These are phyloP conservation scores for Sepioteuthis lessoniana DNA, from an alignment of 2,888 invertebrate species.

Conservation along the genomic window DNA sequence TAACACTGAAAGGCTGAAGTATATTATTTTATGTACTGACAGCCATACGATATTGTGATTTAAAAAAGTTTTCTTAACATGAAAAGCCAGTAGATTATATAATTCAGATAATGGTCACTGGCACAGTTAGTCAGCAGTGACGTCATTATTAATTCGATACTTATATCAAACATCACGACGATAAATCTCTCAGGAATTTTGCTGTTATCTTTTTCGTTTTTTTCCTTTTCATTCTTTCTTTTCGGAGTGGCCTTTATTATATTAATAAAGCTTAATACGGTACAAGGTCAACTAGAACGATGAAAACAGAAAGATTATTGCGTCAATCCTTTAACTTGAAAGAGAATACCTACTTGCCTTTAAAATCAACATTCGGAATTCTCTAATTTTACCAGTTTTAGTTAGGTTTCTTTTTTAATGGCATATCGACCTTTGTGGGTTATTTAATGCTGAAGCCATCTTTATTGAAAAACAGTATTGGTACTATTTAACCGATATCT, in stretches of 20 bases:
- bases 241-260: not conserved
- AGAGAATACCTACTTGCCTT: not conserved
- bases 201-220: not conserved
- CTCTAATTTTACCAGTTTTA: too few relatives aligned
- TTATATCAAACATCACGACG: not conserved
- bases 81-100: not conserved
- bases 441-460: too few relatives aligned
- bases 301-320: too few relatives aligned
- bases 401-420: too few relatives aligned
- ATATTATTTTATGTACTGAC: conserved; percentile 33
- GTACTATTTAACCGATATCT: too few relatives aligned
- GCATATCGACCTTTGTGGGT: too few relatives aligned
- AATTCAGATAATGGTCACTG: not conserved
- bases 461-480: too few relatives aligned
- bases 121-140: not conserved
- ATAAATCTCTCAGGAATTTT: not conserved
- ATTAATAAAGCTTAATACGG: not conserved
- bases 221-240: not conserved
- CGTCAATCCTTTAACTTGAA: not conserved
- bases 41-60: not conserved
- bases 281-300: not conserved
- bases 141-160: conserved; percentile 8
- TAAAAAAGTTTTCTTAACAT: not conserved
- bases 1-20: not conserved
- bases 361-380: not conserved